Conservation (phyloP, 2,113 vertebrate species). For the Rhadina sibilatrix region DNA sequence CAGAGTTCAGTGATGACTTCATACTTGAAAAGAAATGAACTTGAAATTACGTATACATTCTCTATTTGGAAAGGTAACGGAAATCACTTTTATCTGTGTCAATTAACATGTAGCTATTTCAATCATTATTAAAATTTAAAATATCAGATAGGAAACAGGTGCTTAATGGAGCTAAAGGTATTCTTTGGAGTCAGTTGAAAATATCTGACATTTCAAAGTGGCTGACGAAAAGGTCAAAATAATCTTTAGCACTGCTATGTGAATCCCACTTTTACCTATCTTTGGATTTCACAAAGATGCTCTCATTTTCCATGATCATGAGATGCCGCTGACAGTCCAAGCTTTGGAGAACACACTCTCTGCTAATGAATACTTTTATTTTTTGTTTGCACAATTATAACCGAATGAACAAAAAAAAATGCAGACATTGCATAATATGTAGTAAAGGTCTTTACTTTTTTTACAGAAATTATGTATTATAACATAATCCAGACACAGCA, state of each 20-base stretch:
- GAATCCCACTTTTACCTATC: background rate
- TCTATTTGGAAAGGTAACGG: background rate
- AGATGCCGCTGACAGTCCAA: background rate
- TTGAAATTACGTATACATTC: background rate
- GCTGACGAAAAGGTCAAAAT: slow-evolving; percentile 46
- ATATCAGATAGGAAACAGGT: background rate
- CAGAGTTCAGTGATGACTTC: background rate
- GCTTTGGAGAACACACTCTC: background rate
- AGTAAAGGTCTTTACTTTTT: background rate
- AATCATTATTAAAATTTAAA: background rate
- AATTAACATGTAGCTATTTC: background rate
- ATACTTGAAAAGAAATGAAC: background rate
- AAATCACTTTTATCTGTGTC: background rate
- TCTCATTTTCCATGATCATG: background rate
- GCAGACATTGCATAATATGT: background rate
- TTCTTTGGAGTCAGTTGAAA: background rate
- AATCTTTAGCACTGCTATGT: background rate
- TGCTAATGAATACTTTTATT: background rate
- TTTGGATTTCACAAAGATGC: background rate
- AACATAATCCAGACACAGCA: background rate
- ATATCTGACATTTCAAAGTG: slow-evolving; percentile 26
- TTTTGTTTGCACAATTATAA: background rate
- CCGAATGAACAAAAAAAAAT: background rate
- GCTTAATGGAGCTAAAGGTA: background rate
- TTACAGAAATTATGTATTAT: background rate